Conservation (phyloP, 2,888 invertebrate species). For the Leucania comma region DNA sequence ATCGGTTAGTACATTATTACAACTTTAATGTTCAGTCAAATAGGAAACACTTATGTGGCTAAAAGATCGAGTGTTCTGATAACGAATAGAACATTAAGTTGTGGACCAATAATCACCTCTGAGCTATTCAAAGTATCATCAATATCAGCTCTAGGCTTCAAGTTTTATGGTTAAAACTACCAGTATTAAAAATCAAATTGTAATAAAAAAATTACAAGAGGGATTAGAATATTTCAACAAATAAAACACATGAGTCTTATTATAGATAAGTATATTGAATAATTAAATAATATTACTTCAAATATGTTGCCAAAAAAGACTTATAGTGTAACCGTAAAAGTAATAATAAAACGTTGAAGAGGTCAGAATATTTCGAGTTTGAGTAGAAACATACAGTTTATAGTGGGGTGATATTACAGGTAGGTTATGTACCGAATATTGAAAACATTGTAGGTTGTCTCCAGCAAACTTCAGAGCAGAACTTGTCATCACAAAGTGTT, state of each 20-base stretch:
- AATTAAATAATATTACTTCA: constrained; percentile 91
- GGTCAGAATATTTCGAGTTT: constrained; percentile 87
- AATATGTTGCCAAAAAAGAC: constrained; percentile 90
- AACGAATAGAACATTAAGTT: constrained; percentile 37
- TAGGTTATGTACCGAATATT: constrained; percentile 73
- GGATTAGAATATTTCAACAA: constrained; percentile 49
- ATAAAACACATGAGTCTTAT: constrained; percentile 86
- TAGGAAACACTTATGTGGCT: constrained; percentile 47
- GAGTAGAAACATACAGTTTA: constrained; percentile 81
- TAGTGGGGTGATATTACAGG: constrained; percentile 78
- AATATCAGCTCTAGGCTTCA: not conserved
- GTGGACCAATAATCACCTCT: not conserved
- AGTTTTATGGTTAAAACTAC: not conserved
- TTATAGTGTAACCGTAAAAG: constrained; percentile 89
- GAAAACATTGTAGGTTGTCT: constrained; percentile 69
- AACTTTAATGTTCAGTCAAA: constrained; percentile 40
- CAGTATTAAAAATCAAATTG: not conserved
- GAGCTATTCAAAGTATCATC: not conserved
- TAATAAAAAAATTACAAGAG: not conserved
- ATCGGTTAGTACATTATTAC: constrained; percentile 30
- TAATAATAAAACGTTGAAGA: constrained; percentile 88
- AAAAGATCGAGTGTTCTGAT: constrained; percentile 49
- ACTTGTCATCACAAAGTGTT: constrained; percentile 86
- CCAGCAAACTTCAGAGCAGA: constrained; percentile 61
- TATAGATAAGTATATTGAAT: constrained; percentile 91